Conservation (phyloP, 2,113 vertebrate genomes). For the Girardinichthys multiradiatus region DNA sequence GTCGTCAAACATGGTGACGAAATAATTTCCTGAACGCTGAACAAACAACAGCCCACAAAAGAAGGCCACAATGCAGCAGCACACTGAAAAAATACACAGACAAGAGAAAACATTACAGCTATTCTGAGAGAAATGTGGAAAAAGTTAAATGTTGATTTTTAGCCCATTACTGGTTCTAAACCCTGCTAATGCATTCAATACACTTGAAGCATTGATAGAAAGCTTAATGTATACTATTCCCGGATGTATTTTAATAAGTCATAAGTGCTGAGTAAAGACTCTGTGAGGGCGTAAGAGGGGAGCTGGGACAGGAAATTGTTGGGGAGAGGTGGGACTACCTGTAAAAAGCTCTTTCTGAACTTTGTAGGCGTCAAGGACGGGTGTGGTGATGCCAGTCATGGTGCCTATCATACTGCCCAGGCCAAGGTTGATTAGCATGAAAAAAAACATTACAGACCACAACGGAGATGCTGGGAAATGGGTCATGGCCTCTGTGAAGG, state of each 20-base stretch:
- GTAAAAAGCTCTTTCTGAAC: slow-evolving; percentile 95
- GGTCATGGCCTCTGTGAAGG: slow-evolving; percentile 99
- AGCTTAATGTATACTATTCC: slow-evolving; percentile 19
- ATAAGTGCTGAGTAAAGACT: slow-evolving; percentile 23
- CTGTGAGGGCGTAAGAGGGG: neutral
- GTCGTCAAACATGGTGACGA: slow-evolving; percentile 99
- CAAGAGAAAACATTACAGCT: neutral
- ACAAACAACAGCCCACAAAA: slow-evolving; percentile 94
- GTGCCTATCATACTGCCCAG: slow-evolving; percentile 99
- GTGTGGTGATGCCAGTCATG: slow-evolving; percentile 97
- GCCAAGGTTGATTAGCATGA: slow-evolving; percentile 98
- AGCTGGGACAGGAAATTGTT: slow-evolving; percentile 2
- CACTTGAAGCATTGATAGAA: slow-evolving; percentile 9
- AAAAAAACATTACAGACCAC: slow-evolving; percentile 99
- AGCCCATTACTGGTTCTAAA: slow-evolving; percentile 13
- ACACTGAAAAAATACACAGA: slow-evolving; percentile 79
- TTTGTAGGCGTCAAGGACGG: slow-evolving; percentile 95
- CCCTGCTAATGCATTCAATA: slow-evolving; percentile 12
- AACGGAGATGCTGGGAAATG: slow-evolving; percentile 96
- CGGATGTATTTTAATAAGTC: slow-evolving; percentile 22
- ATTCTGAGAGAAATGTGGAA: neutral
- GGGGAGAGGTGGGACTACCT: slow-evolving; percentile 76
- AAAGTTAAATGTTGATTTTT: neutral
- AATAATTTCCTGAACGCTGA: slow-evolving; percentile 98
- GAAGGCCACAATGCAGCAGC: slow-evolving; percentile 93